Base-by-base conservation (phyloP, 2,888 invertebrate genomes). In the Gastrophysa polygoni region DNA sequence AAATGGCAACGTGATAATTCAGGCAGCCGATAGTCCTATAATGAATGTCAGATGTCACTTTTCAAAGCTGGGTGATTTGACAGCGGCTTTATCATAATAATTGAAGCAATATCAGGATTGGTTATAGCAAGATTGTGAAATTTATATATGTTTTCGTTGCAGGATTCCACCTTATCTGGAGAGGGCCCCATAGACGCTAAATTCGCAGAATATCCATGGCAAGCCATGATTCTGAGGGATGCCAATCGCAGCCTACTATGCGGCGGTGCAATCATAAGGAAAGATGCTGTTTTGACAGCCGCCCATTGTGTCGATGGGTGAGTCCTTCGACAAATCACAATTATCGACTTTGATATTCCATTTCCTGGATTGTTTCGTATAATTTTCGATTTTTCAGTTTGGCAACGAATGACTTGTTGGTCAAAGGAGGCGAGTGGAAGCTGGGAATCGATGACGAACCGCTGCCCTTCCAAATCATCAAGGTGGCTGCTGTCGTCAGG, bases 181-280 rank as follows among this genome's bases (percentile, higher is more conserved):
- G 73, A 74, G 34, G 78, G 77, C 20, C 78, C 81, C 50, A 77
- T 86, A 47, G 89, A 91, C 62, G 88, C 88, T 0, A 87, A 87
- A 76, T 92, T 93, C 78, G 92, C 89, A 0, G 92, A 93, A 82
- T 92, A 92, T 74, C 91, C 93, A 61, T 93, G 93, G 93, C 93
- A 93, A 79, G 92, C 91, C 0, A 92, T 93, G 90, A 84, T 93
- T 0, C 81, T 92, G 14, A 85, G 89, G 17, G 89, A 89, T 73
- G 86, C 88, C 0, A 89, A 90, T 77, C 87, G 87, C 73, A 87
- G 89, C 54, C 84, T 92, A 1, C 84, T 93, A 0, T 93, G 93
- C 72, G 92, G 92, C 16, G 93, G 92, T 63, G 91, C 89, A 24
- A 90, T 94, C 71, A 88, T 93, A 67, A 85, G 89, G 16, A 87